phyloP scores from a whole-genome alignment of 2,113 vertebrate species.

The Motacilla alba region DNA sequence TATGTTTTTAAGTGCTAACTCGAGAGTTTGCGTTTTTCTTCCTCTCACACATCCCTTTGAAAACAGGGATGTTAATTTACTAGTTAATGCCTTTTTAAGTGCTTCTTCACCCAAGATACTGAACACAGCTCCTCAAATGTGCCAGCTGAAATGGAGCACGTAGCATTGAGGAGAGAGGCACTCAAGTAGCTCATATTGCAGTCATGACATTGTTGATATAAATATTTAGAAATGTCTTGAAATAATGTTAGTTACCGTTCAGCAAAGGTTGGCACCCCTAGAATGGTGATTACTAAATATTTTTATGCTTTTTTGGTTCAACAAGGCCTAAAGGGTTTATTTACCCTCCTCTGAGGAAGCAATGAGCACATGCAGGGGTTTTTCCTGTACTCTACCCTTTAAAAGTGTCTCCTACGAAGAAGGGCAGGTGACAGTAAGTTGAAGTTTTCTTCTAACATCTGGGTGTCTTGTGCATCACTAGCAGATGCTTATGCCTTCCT shows the following conservation, averaged over 20 bases:
- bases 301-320: neutral
- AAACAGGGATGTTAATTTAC: constrained; percentile 4
- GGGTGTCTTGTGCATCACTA: neutral
- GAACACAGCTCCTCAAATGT: neutral
- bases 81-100: neutral
- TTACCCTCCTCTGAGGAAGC: neutral
- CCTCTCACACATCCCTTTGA: neutral
- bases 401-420: neutral
- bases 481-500: neutral
- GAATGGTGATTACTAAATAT: neutral
- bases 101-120: neutral
- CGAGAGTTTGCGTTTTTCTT: neutral
- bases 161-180: neutral
- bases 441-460: neutral
- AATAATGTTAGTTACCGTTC: rapidly evolving
- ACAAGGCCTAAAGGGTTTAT: neutral
- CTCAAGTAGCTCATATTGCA: neutral
- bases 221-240: neutral
- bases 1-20: constrained; percentile 33
- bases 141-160: neutral
- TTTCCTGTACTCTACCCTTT: neutral
- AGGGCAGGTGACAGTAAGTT: neutral
- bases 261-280: neutral
- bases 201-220: neutral
- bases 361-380: neutral